Evolutionary conservation across 2,113 vertebrate genomes (phyloP).

Genomic region (Aptenodytes forsteri): DNA sequence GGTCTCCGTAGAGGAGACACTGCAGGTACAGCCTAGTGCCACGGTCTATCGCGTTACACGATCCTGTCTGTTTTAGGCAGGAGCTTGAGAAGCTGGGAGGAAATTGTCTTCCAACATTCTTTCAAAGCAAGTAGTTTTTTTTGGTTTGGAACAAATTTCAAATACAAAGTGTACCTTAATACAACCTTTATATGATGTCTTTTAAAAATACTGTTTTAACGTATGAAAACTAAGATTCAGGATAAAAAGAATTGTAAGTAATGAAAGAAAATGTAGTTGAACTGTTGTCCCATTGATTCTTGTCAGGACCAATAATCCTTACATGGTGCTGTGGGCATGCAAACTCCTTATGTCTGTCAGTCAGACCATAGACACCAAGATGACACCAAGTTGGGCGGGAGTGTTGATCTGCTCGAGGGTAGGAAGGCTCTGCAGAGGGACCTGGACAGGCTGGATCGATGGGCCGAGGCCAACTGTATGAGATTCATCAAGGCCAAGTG

Average conservation of each 20-base stretch:
- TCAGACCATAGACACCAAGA: not conserved
- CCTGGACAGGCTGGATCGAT: too few relatives aligned
- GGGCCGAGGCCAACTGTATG: too few relatives aligned
- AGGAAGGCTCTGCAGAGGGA: too few relatives aligned
- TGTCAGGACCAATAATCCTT: not conserved
- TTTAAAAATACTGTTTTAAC: not conserved
- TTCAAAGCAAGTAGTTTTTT: not conserved
- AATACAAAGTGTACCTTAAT: not conserved
- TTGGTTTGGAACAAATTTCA: not conserved
- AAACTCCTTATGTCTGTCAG: not conserved
- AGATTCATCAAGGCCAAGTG: too few relatives aligned
- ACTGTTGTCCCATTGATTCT: not conserved
- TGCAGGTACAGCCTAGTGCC: not conserved
- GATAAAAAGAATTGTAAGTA: not conserved
- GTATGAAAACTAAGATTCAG: not conserved
- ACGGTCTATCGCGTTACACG: accelerated
- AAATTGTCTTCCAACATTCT: not conserved
- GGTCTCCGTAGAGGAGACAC: not conserved
- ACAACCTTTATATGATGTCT: not conserved
- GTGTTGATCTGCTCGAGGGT: too few relatives aligned
- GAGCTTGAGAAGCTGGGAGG: not conserved
- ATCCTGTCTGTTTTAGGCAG: not conserved
- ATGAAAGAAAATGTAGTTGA: not conserved
- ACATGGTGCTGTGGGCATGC: not conserved
- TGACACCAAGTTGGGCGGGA: too few relatives aligned